These are phyloP conservation scores for Pristionchus exspectatus DNA, from an alignment of 2,888 invertebrate species.

Conservation along the genomic window DNA sequence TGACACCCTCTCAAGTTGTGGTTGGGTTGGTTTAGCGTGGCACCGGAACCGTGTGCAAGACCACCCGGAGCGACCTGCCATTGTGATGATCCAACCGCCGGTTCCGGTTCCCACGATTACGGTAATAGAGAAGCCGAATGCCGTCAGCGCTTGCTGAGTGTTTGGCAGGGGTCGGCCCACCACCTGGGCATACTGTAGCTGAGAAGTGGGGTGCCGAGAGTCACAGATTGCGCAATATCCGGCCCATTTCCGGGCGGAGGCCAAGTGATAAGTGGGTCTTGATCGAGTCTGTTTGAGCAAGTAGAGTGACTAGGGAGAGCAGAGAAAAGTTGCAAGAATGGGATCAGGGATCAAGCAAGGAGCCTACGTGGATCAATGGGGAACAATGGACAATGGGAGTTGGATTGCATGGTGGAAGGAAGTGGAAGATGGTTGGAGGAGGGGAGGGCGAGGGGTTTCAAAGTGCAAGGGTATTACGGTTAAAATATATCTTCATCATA, in stretches of 20 bases:
- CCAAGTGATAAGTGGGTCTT: slow-evolving; percentile 16
- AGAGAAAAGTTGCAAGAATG: not conserved
- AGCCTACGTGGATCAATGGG: not conserved
- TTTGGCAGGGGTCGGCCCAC: not conserved
- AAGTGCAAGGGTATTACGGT: too few relatives aligned
- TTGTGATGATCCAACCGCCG: not conserved
- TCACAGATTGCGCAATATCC: slow-evolving; percentile 27
- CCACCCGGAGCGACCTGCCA: not conserved
- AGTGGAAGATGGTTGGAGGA: not conserved
- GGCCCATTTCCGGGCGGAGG: not conserved
- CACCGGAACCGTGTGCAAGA: not conserved
- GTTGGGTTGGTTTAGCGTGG: not conserved
- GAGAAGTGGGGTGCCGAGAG: not conserved
- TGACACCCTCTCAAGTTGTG: slow-evolving; percentile 16
- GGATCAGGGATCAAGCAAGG: slow-evolving; percentile 1
- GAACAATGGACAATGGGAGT: slow-evolving; percentile 16
- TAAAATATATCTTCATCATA: too few relatives aligned
- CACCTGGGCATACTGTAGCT: slow-evolving; percentile 37
- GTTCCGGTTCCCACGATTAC: slow-evolving; percentile 38
- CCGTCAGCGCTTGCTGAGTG: not conserved
- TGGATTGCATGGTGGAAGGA: not conserved
- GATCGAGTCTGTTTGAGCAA: slow-evolving; percentile 11
- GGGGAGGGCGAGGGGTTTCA: not conserved
- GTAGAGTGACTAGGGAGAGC: not conserved
- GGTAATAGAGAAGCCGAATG: not conserved